Evolutionary conservation across 1,140 invertebrate species (phyloP).

Genomic region (Campoletis sonorensis): DNA sequence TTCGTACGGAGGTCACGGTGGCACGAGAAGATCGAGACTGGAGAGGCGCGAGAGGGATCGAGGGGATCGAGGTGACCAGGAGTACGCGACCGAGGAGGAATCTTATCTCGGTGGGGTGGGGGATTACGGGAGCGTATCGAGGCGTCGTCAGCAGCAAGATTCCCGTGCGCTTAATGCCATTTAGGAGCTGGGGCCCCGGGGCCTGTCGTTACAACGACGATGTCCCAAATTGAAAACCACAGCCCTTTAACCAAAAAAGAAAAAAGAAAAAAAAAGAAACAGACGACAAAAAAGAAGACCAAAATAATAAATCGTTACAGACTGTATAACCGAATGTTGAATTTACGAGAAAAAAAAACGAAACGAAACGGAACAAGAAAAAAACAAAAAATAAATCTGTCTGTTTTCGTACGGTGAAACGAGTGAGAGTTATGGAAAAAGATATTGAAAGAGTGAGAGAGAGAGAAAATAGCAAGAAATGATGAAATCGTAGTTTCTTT

Average conservation of each 20-base stretch:
- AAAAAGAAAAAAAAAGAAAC: too few species aligned
- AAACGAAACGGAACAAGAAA: too few species aligned
- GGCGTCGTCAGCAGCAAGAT: conserved; percentile 72
- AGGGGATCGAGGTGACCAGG: conserved; percentile 67
- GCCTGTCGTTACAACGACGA: conserved; percentile 74
- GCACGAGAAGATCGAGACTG: conserved; percentile 69
- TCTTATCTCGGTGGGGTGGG: conserved; percentile 62
- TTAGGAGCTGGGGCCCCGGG: conserved; percentile 76
- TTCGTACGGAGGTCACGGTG: conserved; percentile 67
- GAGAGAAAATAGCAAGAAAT: neutral
- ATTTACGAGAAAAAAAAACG: neutral
- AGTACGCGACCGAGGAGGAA: conserved; percentile 71
- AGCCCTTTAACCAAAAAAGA: conserved; percentile 70
- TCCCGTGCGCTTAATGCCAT: conserved; percentile 72
- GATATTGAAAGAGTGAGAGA: neutral
- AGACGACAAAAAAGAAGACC: conserved; percentile 33
- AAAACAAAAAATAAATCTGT: neutral
- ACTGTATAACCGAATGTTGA: neutral
- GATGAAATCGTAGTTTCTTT: neutral
- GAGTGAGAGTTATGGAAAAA: too few species aligned
- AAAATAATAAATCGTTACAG: conserved; percentile 11
- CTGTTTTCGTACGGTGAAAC: neutral
- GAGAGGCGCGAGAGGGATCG: conserved; percentile 69
- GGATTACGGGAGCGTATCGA: conserved; percentile 64
- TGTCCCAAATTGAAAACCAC: conserved; percentile 75